A percentile compares a stretch with the other conserved stretches of the same genome.
These are phyloP conservation scores for Electrophaes corylata DNA, from an alignment of 2,888 invertebrate genomes.

Conservation along the genomic window DNA sequence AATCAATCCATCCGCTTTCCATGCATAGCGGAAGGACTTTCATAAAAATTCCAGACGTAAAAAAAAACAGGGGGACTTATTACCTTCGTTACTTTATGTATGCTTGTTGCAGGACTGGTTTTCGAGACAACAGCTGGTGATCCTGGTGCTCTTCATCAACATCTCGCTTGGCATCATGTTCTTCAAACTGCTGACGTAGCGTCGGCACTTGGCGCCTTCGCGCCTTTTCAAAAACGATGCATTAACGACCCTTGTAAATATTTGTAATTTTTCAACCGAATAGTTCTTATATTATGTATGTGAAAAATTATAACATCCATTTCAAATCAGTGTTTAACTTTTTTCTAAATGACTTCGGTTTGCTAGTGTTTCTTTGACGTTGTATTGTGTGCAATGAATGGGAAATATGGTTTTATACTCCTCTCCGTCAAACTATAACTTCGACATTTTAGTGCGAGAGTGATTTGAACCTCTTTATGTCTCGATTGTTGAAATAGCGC, in stretches of 20 bases:
- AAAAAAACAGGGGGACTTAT: too few relatives aligned
- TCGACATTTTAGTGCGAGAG: slow-evolving; percentile 68
- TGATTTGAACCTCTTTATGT: slow-evolving; percentile 62
- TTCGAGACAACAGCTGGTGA: slow-evolving; percentile 96
- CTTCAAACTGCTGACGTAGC: slow-evolving; percentile 97
- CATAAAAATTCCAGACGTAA: too few relatives aligned
- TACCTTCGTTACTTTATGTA: slow-evolving; percentile 17
- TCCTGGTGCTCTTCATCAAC: slow-evolving; percentile 96
- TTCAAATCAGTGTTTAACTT: slow-evolving; percentile 44
- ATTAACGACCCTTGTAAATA: slow-evolving; percentile 65
- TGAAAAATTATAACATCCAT: slow-evolving; percentile 48
- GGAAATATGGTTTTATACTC: slow-evolving; percentile 58
- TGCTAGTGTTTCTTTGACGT: slow-evolving; percentile 76
- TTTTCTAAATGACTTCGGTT: slow-evolving; percentile 70
- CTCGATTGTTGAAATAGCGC: slow-evolving; percentile 63
- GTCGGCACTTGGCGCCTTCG: slow-evolving; percentile 81
- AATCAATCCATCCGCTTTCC: too few relatives aligned
- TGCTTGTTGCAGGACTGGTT: slow-evolving; percentile 93
- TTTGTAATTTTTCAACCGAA: slow-evolving; percentile 63
- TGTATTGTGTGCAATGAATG: slow-evolving; percentile 67
- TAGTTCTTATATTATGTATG: slow-evolving; percentile 64
- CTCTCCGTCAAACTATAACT: slow-evolving; percentile 58
- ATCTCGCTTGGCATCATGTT: slow-evolving; percentile 97
- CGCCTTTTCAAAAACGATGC: slow-evolving; percentile 56
- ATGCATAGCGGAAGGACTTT: too few relatives aligned